A percentile compares a stretch with the other conserved stretches of the same genome.
Conservation (phyloP, 2,888 invertebrate genomes). For the Cyaniris semiargus region DNA sequence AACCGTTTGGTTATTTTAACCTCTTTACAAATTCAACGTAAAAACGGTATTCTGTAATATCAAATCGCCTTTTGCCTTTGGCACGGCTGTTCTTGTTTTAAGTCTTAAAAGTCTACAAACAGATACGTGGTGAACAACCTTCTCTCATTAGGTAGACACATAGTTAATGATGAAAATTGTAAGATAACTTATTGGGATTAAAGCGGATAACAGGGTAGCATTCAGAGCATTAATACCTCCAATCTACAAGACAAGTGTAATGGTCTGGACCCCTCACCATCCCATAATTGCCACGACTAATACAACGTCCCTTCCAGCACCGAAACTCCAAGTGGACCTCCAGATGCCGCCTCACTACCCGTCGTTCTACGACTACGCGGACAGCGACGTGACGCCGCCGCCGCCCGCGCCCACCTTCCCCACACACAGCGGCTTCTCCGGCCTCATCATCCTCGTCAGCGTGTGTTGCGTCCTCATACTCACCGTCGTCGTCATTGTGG, state of each 20-base stretch:
- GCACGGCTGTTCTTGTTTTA: no score
- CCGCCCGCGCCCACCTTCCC: slow-evolving; percentile 51
- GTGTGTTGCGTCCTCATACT: slow-evolving; percentile 49
- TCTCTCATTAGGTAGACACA: no score
- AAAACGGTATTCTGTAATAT: no score
- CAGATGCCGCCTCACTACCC: slow-evolving; percentile 69
- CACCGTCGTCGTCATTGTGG: slow-evolving; percentile 45
- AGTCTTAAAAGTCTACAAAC: no score
- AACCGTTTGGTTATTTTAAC: no score
- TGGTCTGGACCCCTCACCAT: background rate
- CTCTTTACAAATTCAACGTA: no score
- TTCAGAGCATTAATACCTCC: no score
- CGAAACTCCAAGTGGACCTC: slow-evolving; percentile 54
- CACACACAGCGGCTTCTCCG: slow-evolving; percentile 49
- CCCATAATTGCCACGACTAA: background rate
- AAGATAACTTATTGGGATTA: no score
- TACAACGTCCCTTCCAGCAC: slow-evolving; percentile 50
- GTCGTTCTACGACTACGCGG: slow-evolving; percentile 64
- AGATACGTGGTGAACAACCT: no score
- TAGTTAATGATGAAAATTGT: no score
- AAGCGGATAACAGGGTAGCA: no score
- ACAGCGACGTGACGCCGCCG: slow-evolving; percentile 48
- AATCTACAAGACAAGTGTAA: background rate
- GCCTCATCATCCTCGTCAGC: slow-evolving; percentile 51
- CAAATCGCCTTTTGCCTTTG: no score